Base-by-base conservation (phyloP, 1,140 invertebrate species). In the Cyclina sinensis region DNA sequence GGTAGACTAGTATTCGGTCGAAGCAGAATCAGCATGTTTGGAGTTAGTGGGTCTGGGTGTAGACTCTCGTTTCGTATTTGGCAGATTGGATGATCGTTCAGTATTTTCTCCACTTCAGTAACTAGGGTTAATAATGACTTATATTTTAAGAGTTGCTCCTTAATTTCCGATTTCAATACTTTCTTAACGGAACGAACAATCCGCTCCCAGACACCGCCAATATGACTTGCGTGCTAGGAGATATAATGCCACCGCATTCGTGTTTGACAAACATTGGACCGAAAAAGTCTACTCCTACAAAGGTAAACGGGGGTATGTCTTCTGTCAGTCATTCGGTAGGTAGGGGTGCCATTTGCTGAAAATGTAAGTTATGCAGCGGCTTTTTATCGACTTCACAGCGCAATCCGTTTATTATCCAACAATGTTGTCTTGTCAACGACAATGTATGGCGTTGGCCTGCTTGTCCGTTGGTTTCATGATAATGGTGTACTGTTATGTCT, bases 271-370 rank as follows among this genome's bases (percentile, higher is more conserved):
- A 21, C 12, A 37, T 73, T 7, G 93, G 93, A 21, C 92, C 87
- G 85, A 93, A 93, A 82, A 76, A 93, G 35, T 93, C 93, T 35
- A 91, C 57, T 30, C 92, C 92, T n/a, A 86, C 89, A 82, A 43
- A 80, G 0, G 86, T 89, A 24, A 82, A 82, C 7, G 54, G 39
- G 4, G 59, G 54, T 18, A 11, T 46, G 24, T 65, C 51, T 3
- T 54, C 30, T 4, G 51, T 82, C 18, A 82, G 16, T 14, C 59
- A n/a, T 37, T 82, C 54, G 24, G 62, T 35, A 43, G 59, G 59
- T n/a, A 82, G 57, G 24, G 21, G 18, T 3, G 9, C 7, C 79
- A 82, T 82, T 35, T 82, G 18, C 39, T 82, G 79, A 11, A 27
- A 1, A n/a, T 35, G 30, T 5, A 79, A 2, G 32, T 37, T 2